A percentile compares a stretch with the other conserved stretches of the same genome.
phyloP scores from a whole-genome alignment of 2,888 invertebrate species.

The Scaptomyza caliginosa region DNA sequence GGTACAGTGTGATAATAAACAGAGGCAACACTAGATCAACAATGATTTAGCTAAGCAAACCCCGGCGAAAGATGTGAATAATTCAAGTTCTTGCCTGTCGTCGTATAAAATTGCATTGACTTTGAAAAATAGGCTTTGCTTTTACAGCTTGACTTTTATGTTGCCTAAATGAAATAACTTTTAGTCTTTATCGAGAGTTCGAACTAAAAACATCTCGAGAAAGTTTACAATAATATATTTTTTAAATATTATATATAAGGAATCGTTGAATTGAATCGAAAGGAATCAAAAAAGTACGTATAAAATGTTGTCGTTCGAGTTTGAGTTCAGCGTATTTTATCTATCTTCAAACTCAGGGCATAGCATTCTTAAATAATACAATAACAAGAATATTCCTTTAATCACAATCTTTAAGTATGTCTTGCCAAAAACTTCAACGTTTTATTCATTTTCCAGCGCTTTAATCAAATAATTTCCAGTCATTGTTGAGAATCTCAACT shows the following conservation, averaged over 20 bases:
- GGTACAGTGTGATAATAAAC: neutral
- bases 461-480: neutral
- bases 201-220: constrained; percentile 1
- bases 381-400: no score
- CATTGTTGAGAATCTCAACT: neutral
- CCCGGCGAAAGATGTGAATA: no score
- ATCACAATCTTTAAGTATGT: no score
- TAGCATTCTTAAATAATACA: no score
- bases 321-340: no score
- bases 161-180: neutral
- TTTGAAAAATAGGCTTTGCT: neutral
- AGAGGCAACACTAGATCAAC: no score
- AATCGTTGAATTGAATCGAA: neutral
- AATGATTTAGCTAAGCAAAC: no score
- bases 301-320: neutral
- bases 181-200: neutral
- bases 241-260: neutral
- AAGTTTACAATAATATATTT: neutral
- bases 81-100: no score
- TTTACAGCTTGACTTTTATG: neutral
- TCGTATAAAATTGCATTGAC: no score
- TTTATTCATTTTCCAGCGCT: no score
- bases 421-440: no score
- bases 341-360: no score
- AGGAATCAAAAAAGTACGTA: neutral